A percentile compares a stretch with the other conserved stretches of the same genome.
phyloP scores from a whole-genome alignment of 2,888 invertebrate species.

The Meiosimyza decipiens region DNA sequence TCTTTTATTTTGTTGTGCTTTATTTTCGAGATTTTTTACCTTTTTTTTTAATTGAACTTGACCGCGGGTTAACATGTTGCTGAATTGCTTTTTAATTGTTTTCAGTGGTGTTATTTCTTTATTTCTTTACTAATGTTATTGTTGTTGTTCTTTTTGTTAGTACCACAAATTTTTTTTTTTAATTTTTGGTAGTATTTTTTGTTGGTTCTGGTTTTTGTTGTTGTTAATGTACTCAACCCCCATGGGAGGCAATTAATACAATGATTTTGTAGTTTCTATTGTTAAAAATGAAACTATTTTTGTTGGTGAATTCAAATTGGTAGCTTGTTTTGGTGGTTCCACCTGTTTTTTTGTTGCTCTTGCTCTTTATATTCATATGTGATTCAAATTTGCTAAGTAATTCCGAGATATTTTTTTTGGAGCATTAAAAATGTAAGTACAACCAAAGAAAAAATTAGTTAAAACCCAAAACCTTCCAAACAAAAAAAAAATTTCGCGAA shows the following conservation, averaged over 20 bases:
- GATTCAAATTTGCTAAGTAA: too few relatives aligned
- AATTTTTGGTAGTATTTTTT: neutral
- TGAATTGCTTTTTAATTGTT: conserved; percentile 37
- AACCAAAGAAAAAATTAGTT: too few relatives aligned
- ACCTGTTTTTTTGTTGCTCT: conserved; percentile 11
- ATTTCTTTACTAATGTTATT: conserved; percentile 16
- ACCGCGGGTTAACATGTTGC: conserved; percentile 31
- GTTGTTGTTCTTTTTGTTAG: neutral
- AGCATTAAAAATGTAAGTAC: too few relatives aligned
- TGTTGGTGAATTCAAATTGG: neutral
- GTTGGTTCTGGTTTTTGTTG: conserved; percentile 7
- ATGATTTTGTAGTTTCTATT: conserved; percentile 27
- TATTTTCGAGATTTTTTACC: neutral
- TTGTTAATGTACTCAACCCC: neutral
- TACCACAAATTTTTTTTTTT: neutral
- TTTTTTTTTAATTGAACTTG: conserved; percentile 35
- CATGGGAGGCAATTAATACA: conserved; percentile 30
- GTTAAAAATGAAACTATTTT: neutral
- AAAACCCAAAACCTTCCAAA: too few relatives aligned
- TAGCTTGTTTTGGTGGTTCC: conserved; percentile 4
- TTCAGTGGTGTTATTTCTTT: conserved; percentile 11
- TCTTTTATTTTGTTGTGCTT: neutral
- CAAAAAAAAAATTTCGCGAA: too few relatives aligned
- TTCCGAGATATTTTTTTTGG: too few relatives aligned
- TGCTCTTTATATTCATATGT: neutral